Evolutionary conservation across 1,140 invertebrate genomes (phyloP).

Genomic region (Potamilus streckersoni): DNA sequence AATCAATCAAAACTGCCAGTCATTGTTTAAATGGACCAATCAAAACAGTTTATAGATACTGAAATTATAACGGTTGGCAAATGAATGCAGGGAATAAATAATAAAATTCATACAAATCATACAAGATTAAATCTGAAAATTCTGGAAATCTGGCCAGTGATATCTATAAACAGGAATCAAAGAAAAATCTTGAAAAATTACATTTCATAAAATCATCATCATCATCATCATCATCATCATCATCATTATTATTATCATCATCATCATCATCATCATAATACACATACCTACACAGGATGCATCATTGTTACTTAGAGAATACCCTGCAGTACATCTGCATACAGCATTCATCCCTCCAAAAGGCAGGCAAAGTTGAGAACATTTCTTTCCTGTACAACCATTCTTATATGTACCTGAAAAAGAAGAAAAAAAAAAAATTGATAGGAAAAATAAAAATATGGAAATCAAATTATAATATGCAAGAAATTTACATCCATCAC

Average conservation of each 20-base stretch:
- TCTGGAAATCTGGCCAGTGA: background rate
- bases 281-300: slow-evolving; percentile 69
- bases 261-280: slow-evolving; percentile 1
- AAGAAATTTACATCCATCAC: no score
- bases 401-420: slow-evolving; percentile 72
- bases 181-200: slow-evolving; percentile 6
- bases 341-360: slow-evolving; percentile 68
- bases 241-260: background rate
- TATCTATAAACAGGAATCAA: slow-evolving; percentile 1
- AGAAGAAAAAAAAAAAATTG: background rate
- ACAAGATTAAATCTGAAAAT: no score
- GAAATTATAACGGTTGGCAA: no score
- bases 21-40: no score
- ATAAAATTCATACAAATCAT: no score
- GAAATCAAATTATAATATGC: no score
- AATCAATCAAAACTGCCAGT: no score
- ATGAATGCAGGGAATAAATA: no score
- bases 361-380: slow-evolving; percentile 85
- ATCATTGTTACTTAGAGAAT: slow-evolving; percentile 72
- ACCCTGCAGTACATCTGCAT: slow-evolving; percentile 84
- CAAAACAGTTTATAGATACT: no score
- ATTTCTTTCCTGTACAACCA: slow-evolving; percentile 80
- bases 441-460: no score
- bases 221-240: background rate
- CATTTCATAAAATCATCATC: slow-evolving; percentile 4